Evolutionary conservation across 2,888 invertebrate genomes (phyloP).

Genomic region (Phaonia tiefii): DNA sequence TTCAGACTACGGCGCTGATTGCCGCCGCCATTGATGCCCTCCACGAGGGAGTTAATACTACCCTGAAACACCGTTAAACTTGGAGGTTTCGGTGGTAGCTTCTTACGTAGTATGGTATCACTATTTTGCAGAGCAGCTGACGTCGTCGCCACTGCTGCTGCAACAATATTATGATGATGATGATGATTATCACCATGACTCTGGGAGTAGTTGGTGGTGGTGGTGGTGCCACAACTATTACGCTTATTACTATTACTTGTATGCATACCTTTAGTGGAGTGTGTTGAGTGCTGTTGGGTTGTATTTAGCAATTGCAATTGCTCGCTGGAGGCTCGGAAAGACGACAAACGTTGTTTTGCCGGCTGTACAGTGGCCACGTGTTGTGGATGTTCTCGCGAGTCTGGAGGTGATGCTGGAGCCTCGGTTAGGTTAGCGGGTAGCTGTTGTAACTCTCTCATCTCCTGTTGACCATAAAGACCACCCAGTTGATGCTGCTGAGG

Average conservation of each 20-base stretch:
- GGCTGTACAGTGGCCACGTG: constrained; percentile 77
- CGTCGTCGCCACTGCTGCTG: constrained; percentile 61
- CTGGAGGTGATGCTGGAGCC: constrained; percentile 61
- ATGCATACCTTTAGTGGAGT: constrained; percentile 74
- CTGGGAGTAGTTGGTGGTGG: constrained; percentile 56
- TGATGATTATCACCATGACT: constrained; percentile 68
- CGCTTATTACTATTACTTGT: constrained; percentile 68
- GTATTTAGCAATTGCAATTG: constrained; percentile 77
- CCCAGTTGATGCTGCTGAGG: constrained; percentile 73
- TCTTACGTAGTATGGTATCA: constrained; percentile 70
- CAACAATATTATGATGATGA: constrained; percentile 31
- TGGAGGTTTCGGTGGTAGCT: constrained; percentile 75
- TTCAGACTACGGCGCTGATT: constrained; percentile 45
- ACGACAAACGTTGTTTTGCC: constrained; percentile 80
- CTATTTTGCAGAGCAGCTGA: constrained; percentile 57
- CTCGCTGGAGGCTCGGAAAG: constrained; percentile 79
- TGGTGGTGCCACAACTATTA: constrained; percentile 54
- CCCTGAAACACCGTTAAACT: constrained; percentile 75
- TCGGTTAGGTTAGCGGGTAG: constrained; percentile 73
- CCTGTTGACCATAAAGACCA: constrained; percentile 70
- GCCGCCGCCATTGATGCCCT: constrained; percentile 63
- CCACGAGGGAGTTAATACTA: constrained; percentile 45
- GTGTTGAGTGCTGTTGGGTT: neutral
- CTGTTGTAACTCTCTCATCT: constrained; percentile 76
- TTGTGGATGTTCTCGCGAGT: constrained; percentile 60